Percentiles rank a stretch among this genome's conserved stretches.
These are phyloP conservation scores for Triops longicaudatus DNA, from an alignment of 1,140 invertebrate genomes.

Conservation along the genomic window DNA sequence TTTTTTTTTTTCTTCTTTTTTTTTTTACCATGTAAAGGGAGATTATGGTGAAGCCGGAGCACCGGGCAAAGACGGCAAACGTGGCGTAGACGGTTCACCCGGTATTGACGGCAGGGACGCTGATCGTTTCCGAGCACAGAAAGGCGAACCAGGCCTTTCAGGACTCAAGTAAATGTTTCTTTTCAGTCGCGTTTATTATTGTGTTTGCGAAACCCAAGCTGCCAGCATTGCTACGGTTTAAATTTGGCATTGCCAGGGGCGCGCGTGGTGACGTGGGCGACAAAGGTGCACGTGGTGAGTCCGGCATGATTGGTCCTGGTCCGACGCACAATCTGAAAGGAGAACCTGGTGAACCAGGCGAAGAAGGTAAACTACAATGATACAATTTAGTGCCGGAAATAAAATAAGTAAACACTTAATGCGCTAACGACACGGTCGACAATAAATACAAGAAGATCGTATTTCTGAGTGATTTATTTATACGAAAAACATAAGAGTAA, in stretches of 20 bases:
- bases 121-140: conserved; percentile 2
- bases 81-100: conserved; percentile 24
- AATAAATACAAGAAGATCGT: no score
- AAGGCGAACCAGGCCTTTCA: conserved; percentile 32
- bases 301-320: no score
- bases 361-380: neutral
- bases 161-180: conserved; percentile 20
- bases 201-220: no score
- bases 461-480: no score
- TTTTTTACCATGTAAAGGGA: conserved; percentile 24
- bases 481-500: no score
- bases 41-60: conserved; percentile 22
- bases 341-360: neutral
- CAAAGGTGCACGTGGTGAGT: conserved; percentile 32
- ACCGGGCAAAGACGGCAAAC: conserved; percentile 25
- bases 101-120: conserved; percentile 28
- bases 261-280: neutral
- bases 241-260: no score
- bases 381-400: no score
- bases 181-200: neutral
- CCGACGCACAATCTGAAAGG: neutral
- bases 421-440: no score
- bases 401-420: no score
- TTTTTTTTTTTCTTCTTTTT: no score
- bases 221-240: no score